A percentile compares a stretch with the other conserved stretches of the same genome.
These are phyloP conservation scores for Bruchidius siliquastri DNA, from an alignment of 2,888 invertebrate genomes.

Conservation along the genomic window DNA sequence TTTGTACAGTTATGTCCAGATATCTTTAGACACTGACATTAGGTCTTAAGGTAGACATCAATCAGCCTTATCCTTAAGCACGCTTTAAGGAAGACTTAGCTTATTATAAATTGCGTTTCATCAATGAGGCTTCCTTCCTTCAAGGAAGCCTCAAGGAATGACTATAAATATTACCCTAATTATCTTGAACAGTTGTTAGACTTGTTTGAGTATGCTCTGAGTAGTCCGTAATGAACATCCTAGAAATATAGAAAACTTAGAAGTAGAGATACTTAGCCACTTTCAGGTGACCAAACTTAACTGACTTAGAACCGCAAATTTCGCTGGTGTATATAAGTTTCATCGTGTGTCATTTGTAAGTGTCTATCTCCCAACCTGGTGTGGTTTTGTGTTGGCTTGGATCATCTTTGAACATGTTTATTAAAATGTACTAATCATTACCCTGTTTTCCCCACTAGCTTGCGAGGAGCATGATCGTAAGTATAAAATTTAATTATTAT, in stretches of 20 bases:
- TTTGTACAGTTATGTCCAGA: no score
- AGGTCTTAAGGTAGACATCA: no score
- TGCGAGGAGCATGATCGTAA: conserved; percentile 90
- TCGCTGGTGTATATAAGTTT: background rate
- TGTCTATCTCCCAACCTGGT: background rate
- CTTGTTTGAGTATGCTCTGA: no score
- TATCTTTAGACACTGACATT: no score
- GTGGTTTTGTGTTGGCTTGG: background rate
- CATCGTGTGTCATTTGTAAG: background rate
- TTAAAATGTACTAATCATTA: conserved; percentile 34
- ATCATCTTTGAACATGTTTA: background rate
- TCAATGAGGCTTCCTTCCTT: no score
- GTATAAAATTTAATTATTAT: conserved; percentile 49
- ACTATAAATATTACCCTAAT: no score
- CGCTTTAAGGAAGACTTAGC: no score
- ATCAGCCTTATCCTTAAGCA: no score
- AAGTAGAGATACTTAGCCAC: background rate
- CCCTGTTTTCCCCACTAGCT: conserved; percentile 66
- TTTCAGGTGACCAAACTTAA: background rate
- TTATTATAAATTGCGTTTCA: no score
- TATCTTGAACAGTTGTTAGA: no score
- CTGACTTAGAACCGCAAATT: background rate
- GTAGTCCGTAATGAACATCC: background rate
- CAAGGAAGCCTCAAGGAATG: no score
- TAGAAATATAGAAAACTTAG: background rate